Base-by-base conservation (phyloP, 2,888 invertebrate genomes). In the Dryobota labecula region DNA sequence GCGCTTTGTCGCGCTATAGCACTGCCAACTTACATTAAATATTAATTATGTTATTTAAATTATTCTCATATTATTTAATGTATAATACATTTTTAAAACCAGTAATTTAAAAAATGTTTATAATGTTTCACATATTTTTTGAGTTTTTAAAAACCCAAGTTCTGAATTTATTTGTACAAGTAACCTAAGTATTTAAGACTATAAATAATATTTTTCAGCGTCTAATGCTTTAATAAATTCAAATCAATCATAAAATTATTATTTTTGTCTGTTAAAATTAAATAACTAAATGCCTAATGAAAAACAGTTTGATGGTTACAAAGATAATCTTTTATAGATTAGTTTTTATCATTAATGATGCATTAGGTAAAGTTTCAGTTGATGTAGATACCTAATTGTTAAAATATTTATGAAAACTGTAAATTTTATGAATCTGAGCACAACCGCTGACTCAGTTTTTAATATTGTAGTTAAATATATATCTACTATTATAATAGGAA, bases 291-390 rank as follows among this genome's bases (percentile, higher is more conserved):
- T 54, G 33, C 24, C 49, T 38, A 66, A 66, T 67, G 66, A 56
- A 73, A 63, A 60, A 49, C 53, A 41, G 49, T 58, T 51, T 63
- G 51, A n/a, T 56, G 45, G 51, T 57, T 73, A 63, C 58, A 53
- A 64, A 81, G 69, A 73, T 80, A 69, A 68, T 76, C 62, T 80
- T 51, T 33, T 47, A 43, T 51, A 63, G 68, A 72, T 80, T 58
- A 76, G 27, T 45, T 62, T 79, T 72, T 69, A 73, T 72, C 65
- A 62, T 58, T 45, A 60, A 62, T 64, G 24, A 67, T 64, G 68
- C 45, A 62, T 69, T 66, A 60, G 72, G 36, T 41, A 70, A 45
- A 38, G 36, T 64, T 66, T 53, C 36, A 63, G 53, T 53, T 49
- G 15, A 38, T 47, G 33, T 47, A n/a, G n/a, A n/a, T n/a, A n/a